Percentiles rank a stretch among this genome's conserved stretches.
These are phyloP conservation scores for Deroplatys truncata DNA, from an alignment of 2,888 invertebrate species.

Conservation along the genomic window DNA sequence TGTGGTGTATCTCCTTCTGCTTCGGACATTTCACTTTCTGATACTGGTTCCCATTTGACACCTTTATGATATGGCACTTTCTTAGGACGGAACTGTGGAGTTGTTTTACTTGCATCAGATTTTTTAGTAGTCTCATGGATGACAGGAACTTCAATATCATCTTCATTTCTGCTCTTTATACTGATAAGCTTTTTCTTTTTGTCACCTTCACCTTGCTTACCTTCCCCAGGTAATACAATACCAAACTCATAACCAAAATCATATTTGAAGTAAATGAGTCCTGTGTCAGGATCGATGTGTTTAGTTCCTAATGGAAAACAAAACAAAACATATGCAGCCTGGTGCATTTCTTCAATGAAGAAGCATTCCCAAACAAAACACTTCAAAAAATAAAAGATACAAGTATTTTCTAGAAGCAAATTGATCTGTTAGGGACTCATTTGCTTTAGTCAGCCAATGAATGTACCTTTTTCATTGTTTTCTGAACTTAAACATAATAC, in stretches of 20 bases:
- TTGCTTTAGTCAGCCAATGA: no score
- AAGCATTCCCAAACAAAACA: background rate
- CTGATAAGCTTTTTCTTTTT: slow-evolving; percentile 26
- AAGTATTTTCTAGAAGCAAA: no score
- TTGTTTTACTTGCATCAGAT: background rate
- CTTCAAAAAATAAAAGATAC: background rate
- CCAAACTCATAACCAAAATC: slow-evolving; percentile 79
- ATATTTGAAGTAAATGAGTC: slow-evolving; percentile 75
- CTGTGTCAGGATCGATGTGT: slow-evolving; percentile 71
- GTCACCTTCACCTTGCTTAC: slow-evolving; percentile 45
- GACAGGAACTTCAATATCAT: slow-evolving; percentile 63
- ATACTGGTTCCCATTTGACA: slow-evolving; percentile 59
- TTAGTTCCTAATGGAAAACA: slow-evolving; percentile 56
- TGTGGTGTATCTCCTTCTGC: slow-evolving; percentile 45
- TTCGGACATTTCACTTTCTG: slow-evolving; percentile 60
- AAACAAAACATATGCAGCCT: background rate
- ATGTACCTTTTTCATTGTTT: no score
- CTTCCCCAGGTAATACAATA: slow-evolving; percentile 64
- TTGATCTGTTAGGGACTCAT: no score
- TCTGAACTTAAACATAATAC: no score
- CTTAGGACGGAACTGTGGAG: slow-evolving; percentile 44
- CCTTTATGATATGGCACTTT: slow-evolving; percentile 46
- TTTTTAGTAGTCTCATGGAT: slow-evolving; percentile 54
- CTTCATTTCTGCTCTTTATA: slow-evolving; percentile 48
- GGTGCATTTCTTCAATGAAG: background rate